Evolutionary conservation across 2,797 vertebrate genomes (phyloP).

Genomic region (Gymnopithys bicolor): DNA sequence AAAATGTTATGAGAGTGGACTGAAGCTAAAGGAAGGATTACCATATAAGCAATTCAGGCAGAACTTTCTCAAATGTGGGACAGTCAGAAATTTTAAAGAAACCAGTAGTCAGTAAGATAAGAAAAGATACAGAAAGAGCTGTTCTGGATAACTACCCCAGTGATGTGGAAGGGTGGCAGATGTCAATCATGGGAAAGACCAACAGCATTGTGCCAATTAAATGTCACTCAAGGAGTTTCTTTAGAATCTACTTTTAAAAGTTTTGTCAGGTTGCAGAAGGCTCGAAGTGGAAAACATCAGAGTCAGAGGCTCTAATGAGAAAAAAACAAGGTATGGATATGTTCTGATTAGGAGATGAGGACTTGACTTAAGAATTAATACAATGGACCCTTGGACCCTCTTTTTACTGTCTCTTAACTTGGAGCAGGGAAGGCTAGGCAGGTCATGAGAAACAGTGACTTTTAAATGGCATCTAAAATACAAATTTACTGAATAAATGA

Average conservation of each 20-base stretch:
- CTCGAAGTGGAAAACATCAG: neutral
- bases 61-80: neutral
- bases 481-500: neutral
- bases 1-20: neutral
- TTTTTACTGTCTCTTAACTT: neutral
- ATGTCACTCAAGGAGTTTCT: neutral
- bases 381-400: neutral
- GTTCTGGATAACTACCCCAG: neutral
- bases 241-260: neutral
- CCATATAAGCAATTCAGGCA: neutral
- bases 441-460: neutral
- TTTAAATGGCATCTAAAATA: neutral
- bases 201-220: neutral
- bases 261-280: neutral
- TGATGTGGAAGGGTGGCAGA: neutral
- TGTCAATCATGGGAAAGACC: neutral
- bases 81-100: constrained; percentile 7
- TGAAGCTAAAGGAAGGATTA: constrained; percentile 6
- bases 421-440: neutral
- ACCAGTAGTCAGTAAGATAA: neutral
- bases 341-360: neutral
- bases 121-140: neutral
- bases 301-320: neutral
- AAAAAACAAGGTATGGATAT: neutral
- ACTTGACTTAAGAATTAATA: neutral